These are phyloP conservation scores for Leistus spinibarbis DNA, from an alignment of 2,888 invertebrate genomes.

Conservation along the genomic window DNA sequence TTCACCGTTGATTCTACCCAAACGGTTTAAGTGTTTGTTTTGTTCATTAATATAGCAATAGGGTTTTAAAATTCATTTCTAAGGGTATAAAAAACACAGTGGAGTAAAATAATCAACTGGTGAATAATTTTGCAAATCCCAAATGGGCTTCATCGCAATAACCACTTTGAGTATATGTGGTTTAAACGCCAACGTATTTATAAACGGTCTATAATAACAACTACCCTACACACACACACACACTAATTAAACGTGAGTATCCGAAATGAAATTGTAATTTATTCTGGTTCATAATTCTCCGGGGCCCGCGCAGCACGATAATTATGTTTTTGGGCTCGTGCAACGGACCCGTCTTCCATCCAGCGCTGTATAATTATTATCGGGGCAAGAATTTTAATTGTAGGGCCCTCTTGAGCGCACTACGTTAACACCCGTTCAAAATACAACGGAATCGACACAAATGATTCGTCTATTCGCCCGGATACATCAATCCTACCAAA, in stretches of 20 bases:
- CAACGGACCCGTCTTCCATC: constrained; percentile 17
- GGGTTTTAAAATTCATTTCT: too few relatives aligned
- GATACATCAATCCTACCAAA: not conserved
- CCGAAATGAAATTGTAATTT: constrained; percentile 31
- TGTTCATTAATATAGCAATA: too few relatives aligned
- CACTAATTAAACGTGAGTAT: constrained; percentile 10
- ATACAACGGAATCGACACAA: not conserved
- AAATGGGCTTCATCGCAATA: too few relatives aligned
- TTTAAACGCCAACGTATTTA: too few relatives aligned
- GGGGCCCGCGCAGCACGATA: constrained; percentile 21
- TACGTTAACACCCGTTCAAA: constrained; percentile 36
- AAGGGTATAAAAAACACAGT: too few relatives aligned
- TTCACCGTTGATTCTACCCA: too few relatives aligned
- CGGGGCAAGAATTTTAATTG: constrained; percentile 38
- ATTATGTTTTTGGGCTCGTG: constrained; percentile 25
- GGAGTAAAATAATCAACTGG: too few relatives aligned
- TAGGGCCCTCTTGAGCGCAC: constrained; percentile 16
- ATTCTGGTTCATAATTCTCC: constrained; percentile 30
- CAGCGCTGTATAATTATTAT: constrained; percentile 36
- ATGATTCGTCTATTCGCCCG: not conserved
- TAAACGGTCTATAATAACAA: not conserved
- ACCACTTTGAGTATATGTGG: too few relatives aligned
- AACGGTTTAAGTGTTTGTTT: too few relatives aligned
- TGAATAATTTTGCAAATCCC: too few relatives aligned
- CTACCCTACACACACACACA: not conserved